Evolutionary conservation across 1,140 invertebrate genomes (phyloP).

Genomic region (Drosophila ogumai): DNA sequence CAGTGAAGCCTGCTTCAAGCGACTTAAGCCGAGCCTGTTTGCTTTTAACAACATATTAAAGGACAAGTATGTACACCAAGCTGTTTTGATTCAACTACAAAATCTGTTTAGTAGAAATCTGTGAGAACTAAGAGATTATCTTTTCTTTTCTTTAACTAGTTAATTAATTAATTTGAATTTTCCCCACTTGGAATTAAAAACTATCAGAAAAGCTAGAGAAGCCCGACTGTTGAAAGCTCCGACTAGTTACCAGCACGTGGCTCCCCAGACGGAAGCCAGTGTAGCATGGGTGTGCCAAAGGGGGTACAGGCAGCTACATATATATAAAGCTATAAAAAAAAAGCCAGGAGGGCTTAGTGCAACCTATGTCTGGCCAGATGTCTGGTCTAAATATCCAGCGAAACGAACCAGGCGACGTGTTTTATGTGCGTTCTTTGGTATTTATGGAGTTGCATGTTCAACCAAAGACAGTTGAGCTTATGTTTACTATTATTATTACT

Average conservation of each 20-base stretch:
- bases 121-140: too few relatives aligned
- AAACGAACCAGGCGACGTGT: slow-evolving; percentile 50
- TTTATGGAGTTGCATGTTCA: slow-evolving; percentile 76
- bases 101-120: too few relatives aligned
- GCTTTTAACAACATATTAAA: too few relatives aligned
- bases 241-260: slow-evolving; percentile 29
- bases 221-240: slow-evolving; percentile 18
- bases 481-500: slow-evolving; percentile 18
- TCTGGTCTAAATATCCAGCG: slow-evolving; percentile 57
- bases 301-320: neutral
- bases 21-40: neutral
- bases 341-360: neutral
- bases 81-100: too few relatives aligned
- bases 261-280: slow-evolving; percentile 38
- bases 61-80: too few relatives aligned
- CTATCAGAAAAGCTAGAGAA: neutral
- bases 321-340: neutral
- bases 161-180: neutral
- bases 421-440: slow-evolving; percentile 56
- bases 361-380: slow-evolving; percentile 38
- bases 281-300: slow-evolving; percentile 28
- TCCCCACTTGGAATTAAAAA: too few relatives aligned
- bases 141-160: too few relatives aligned
- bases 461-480: slow-evolving; percentile 41
- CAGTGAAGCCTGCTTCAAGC: neutral